A percentile compares a stretch with the other conserved stretches of the same genome.
These are phyloP conservation scores for Littorina saxatilis DNA, from an alignment of 1,140 invertebrate genomes.

Conservation along the genomic window DNA sequence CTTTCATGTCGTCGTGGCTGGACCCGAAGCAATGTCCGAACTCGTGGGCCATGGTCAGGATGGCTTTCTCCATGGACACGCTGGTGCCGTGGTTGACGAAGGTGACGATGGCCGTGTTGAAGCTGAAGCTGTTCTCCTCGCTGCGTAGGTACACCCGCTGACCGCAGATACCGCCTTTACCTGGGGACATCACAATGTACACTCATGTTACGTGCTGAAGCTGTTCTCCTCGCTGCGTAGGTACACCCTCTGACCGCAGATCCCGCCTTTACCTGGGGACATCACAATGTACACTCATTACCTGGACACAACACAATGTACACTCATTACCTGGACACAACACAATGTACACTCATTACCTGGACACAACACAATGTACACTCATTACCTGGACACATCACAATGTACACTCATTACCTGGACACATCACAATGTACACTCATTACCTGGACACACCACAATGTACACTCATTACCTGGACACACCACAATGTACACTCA, in stretches of 20 bases:
- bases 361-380: no score
- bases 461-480: no score
- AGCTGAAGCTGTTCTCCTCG: slow-evolving; percentile 45
- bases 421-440: no score
- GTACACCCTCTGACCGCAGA: slow-evolving; percentile 54
- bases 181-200: neutral
- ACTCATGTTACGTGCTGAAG: slow-evolving; percentile 40
- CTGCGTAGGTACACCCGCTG: slow-evolving; percentile 30
- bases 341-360: no score
- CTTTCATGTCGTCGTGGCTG: slow-evolving; percentile 54
- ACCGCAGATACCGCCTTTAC: slow-evolving; percentile 64
- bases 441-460: no score
- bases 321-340: no score
- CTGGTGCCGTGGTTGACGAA: slow-evolving; percentile 51
- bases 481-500: no score
- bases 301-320: no score
- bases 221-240: slow-evolving; percentile 23
- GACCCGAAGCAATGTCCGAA: slow-evolving; percentile 68
- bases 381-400: no score
- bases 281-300: neutral
- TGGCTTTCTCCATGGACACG: slow-evolving; percentile 49
- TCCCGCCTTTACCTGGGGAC: slow-evolving; percentile 55
- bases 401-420: no score
- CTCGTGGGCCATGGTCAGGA: slow-evolving; percentile 63
- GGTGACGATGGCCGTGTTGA: slow-evolving; percentile 62